phyloP scores from a whole-genome alignment of 2,888 invertebrate genomes.

The Nephrocerus scutellatus region DNA sequence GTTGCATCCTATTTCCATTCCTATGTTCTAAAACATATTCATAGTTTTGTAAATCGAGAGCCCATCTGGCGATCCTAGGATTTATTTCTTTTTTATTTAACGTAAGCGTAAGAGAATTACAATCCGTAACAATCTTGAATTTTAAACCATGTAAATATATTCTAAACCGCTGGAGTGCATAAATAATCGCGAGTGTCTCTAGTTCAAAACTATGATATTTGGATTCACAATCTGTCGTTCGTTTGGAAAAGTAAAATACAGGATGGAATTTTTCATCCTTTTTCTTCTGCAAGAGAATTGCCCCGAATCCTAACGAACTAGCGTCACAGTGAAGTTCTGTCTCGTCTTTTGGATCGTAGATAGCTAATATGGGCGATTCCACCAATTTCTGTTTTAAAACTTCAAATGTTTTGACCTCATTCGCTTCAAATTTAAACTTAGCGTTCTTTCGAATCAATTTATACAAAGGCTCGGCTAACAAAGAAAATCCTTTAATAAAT shows the following conservation, averaged over 20 bases:
- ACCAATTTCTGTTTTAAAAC: conserved; percentile 10
- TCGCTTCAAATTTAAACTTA: conserved; percentile 5
- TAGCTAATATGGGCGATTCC: conserved; percentile 21
- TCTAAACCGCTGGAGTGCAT: conserved; percentile 14
- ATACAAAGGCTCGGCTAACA: conserved; percentile 6
- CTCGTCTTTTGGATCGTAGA: conserved; percentile 26
- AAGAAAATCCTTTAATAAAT: conserved; percentile 8
- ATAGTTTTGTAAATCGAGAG: conserved; percentile 1
- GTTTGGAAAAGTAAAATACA: conserved; percentile 29
- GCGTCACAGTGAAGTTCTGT: conserved; percentile 34
- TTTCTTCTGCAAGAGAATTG: conserved; percentile 24
- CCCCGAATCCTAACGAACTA: conserved; percentile 25
- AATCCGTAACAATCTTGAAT: conserved; percentile 1
- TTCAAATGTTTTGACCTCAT: conserved; percentile 6
- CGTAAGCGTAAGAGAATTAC: not conserved
- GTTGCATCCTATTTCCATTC: conserved; percentile 7
- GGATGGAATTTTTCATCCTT: conserved; percentile 26
- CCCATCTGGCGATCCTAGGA: conserved; percentile 8
- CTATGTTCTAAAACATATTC: conserved; percentile 8
- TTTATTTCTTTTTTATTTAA: conserved; percentile 12
- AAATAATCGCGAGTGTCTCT: conserved; percentile 28
- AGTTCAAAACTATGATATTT: conserved; percentile 33
- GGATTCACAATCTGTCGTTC: conserved; percentile 26
- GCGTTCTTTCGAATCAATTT: conserved; percentile 5
- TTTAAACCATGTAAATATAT: not conserved